A percentile compares a stretch with the other conserved stretches of the same genome.
Conservation (phyloP, 1,140 invertebrate species). For the Orussus abietinus region DNA sequence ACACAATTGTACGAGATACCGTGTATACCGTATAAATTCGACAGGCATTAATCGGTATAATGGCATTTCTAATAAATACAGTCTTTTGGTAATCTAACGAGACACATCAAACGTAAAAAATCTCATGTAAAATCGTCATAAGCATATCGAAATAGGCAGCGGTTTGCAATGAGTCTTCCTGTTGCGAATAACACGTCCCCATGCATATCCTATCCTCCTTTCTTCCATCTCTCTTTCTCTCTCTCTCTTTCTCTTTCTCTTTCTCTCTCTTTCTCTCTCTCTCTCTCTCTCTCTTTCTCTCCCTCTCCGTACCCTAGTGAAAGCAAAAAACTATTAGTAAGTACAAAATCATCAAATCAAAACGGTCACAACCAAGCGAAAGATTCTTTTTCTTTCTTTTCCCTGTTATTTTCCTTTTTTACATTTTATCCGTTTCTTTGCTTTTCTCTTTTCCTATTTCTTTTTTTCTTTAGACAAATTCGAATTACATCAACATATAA, state of each 20-base stretch:
- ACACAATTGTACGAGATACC: slow-evolving; percentile 32
- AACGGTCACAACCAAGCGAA: slow-evolving; percentile 27
- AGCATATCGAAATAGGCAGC: slow-evolving; percentile 33
- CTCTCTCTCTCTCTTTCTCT: slow-evolving; percentile 14
- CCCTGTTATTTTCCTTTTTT: too few relatives aligned
- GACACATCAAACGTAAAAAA: slow-evolving; percentile 18
- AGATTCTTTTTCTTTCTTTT: too few relatives aligned
- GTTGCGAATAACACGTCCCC: slow-evolving; percentile 44
- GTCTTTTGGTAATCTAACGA: too few relatives aligned
- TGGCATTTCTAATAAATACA: too few relatives aligned
- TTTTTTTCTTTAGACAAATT: too few relatives aligned
- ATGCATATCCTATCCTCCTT: slow-evolving; percentile 50
- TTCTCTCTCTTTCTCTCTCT: not conserved
- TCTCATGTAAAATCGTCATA: slow-evolving; percentile 25
- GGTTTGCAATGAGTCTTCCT: slow-evolving; percentile 38
- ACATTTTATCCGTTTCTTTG: too few relatives aligned
- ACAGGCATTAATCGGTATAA: too few relatives aligned
- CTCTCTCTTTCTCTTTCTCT: slow-evolving; percentile 25
- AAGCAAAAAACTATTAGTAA: slow-evolving; percentile 56
- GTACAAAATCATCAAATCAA: slow-evolving; percentile 40
- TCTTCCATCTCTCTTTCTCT: slow-evolving; percentile 20
- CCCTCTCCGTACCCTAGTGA: slow-evolving; percentile 45
- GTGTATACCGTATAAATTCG: too few relatives aligned
- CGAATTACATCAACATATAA: too few relatives aligned
- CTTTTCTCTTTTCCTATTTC: too few relatives aligned